Evolutionary conservation across 53 echinoderm and acorn worm species (phyloP), one percentile per base, ranked within the genome.

Genomic region (Apostichopus leukothele): DNA sequence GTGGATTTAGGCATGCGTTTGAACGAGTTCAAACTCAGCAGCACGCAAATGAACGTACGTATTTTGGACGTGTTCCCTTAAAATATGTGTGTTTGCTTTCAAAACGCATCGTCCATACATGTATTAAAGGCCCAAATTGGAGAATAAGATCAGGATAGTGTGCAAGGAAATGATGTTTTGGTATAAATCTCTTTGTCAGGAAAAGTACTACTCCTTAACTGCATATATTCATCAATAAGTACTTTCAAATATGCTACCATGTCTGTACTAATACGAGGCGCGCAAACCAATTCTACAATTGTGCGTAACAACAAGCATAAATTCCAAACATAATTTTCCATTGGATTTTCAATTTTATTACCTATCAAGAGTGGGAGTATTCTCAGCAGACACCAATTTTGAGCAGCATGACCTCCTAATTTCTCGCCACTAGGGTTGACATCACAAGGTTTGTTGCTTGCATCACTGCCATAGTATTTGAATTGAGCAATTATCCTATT

Each of bases 301-400:
- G 57, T 73, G 16, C 90, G 22, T 50, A 90, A 53, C 60, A 23
- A 55, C 57, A 92, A 60, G 60, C 87, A 83, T 50, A 92, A 60
- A 52, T 90, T 86, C 90, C 88, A 92, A 51, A 90, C 83, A 9
- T 90, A 74, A 53, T 91, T 80, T 81, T 81, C 90, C 50, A 75
- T 22, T 23, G 75, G 75, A 52, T 83, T 20, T 52, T 86, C 77
- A 51, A 88, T 83, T 92, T 53, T 92, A 12, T 87, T 53, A 50
- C 88, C 75, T 53, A 92, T 51, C 18, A 92, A 55, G 53, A 88
- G 73, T 5, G 92, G 87, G 12, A 92, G 80, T 52, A 90, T 63
- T 54, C 90, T 90, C 19, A 92, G 75, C 16, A 92, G 50, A 71
- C 90, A 81, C 88, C 90, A 92, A 67, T 92, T 92, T 68, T 92